Evolutionary conservation across 2,113 vertebrate species (phyloP).

Genomic region (Lichenostomus cassidix): DNA sequence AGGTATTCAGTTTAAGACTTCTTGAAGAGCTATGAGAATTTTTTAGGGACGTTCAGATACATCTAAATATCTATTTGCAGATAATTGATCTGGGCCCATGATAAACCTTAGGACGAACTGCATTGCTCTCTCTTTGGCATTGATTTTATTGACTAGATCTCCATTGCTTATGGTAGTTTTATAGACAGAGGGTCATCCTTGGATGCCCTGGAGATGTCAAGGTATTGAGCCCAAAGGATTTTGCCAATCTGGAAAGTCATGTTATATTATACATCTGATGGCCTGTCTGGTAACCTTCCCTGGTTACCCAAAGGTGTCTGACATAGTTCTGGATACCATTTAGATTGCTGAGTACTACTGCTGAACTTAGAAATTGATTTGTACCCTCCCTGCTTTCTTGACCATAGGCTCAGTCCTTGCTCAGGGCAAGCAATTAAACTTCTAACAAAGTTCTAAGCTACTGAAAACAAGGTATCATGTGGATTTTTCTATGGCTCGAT

Average conservation of each 20-base stretch:
- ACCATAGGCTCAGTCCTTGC: background rate
- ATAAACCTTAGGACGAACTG: background rate
- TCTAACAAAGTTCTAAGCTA: background rate
- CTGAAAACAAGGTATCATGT: background rate
- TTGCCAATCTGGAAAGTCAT: background rate
- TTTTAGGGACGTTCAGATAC: background rate
- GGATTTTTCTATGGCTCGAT: background rate
- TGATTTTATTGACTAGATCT: background rate
- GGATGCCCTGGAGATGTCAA: background rate
- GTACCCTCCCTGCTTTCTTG: fast-evolving
- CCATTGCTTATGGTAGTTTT: background rate
- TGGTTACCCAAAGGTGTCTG: background rate
- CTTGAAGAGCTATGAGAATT: background rate
- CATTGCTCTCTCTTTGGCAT: background rate
- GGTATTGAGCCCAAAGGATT: background rate
- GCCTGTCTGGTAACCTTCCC: background rate
- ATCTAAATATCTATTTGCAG: background rate
- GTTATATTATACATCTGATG: background rate
- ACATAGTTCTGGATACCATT: background rate
- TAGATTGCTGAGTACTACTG: background rate
- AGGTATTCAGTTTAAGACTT: background rate
- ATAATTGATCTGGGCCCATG: background rate
- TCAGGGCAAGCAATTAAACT: background rate
- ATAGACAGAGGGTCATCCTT: background rate
- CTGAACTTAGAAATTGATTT: background rate